These are phyloP conservation scores for Thamnophis elegans DNA, from an alignment of 2,797 vertebrate genomes.

Conservation along the genomic window DNA sequence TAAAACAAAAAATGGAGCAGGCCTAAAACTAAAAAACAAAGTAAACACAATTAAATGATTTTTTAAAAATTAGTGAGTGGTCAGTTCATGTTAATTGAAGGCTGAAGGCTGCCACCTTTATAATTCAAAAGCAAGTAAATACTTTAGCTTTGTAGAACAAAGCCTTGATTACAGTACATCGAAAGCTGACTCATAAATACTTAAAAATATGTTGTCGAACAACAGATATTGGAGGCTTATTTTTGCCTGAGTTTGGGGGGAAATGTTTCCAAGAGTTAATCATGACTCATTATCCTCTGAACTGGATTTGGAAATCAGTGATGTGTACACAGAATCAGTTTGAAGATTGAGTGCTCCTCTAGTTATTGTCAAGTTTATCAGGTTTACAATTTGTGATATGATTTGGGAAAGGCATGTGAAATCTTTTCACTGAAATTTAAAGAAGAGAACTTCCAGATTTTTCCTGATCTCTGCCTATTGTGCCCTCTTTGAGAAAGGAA, in stretches of 20 bases:
- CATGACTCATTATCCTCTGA: not conserved
- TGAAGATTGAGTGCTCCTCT: not conserved
- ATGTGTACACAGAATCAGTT: not conserved
- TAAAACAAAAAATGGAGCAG: slow-evolving; percentile 90
- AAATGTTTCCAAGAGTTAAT: not conserved
- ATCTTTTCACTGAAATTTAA: not conserved
- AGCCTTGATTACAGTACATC: not conserved
- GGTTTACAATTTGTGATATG: not conserved
- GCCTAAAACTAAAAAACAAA: slow-evolving; percentile 80
- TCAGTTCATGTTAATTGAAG: not conserved
- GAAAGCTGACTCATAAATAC: not conserved
- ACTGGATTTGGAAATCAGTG: not conserved
- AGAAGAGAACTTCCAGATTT: not conserved
- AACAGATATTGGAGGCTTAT: not conserved
- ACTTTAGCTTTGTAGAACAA: not conserved
- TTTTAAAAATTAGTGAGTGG: not conserved
- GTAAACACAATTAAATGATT: not conserved
- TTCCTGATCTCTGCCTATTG: not conserved
- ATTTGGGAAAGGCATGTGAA: not conserved
- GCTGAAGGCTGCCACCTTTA: not conserved
- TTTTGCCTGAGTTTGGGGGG: not conserved
- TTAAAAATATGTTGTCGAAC: not conserved
- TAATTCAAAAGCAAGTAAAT: not conserved
- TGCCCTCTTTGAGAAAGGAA: too few relatives aligned
- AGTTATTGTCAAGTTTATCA: not conserved